Evolutionary conservation across 1,140 invertebrate species (phyloP), one percentile per base, ranked within the genome.

Genomic region (Chironomus striatipennis): DNA sequence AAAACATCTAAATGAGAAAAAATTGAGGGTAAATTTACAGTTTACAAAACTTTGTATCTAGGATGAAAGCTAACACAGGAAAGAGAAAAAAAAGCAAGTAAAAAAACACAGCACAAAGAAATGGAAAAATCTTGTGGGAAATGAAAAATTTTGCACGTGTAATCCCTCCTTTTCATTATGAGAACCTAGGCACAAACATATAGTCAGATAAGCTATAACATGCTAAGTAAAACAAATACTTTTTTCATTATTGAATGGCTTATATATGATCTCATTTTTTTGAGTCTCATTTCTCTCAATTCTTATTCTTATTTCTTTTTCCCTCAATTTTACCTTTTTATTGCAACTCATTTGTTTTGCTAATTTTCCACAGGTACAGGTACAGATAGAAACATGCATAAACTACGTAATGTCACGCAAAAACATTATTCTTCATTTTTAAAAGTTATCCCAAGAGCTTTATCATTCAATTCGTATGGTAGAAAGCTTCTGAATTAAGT

Each of bases 291-390:
- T 34, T 34, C 24, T 34, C 24, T 34, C 24, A 34, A 34, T 34
- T 34, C 24, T 34, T 34, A 34, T 34, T 47, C 43, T 57, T 57
- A 57, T 12, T 57, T 12, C 5, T 34, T n/a, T n/a, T n/a, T n/a
- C n/a, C 43, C 47, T 57, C 12, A 10, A n/a, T 57, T 57, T 15
- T 47, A 47, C 43, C 43, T 47, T 47, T 57, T 57, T 57, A 57
- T 57, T 57, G 47, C 47, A 57, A 15, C 47, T 57, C 47, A 57
- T 57, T 57, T 57, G 47, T n/a, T 57, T 57, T 57, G 12, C 47
- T 57, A 57, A 57, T 57, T 47, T 47, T 57, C 47, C n/a, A 12
- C n/a, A n/a, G n/a, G 12, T 15, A 12, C 5, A 5, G 12, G 12
- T 57, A 57, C n/a, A 47, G 43, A 34, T 34, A 34, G 24, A 34